Evolutionary conservation across 2,797 vertebrate species (phyloP), one percentile per base, ranked within the genome.

Genomic region (Vultur gryphus): DNA sequence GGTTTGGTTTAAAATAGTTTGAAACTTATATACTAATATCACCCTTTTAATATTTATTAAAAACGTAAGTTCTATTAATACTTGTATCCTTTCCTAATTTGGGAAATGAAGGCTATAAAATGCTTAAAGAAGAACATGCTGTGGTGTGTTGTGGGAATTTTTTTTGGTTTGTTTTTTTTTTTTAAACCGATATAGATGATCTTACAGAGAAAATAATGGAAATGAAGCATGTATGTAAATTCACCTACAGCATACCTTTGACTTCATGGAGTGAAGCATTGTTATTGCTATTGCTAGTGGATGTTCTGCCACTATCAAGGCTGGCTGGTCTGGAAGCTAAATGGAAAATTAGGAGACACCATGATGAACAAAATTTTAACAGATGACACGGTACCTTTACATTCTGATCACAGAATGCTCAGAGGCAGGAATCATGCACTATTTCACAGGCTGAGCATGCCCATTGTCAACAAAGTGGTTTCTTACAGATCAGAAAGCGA

Each of bases 201-300:
- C 51, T 90, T n/a, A 88, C 33, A 83, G 90, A 81, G 66, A 33
- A 70, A 90, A 90, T 61, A 71, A 83, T 29, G 77, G 84, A 95
- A 95, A 95, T 55, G 85, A 91, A 97, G 83, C 80, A 91, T 2
- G 26, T 77, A 72, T 95, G 82, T 67, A 94, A 97, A 87, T 97
- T 93, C 87, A 78, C 97, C 96, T 96, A 97, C 96, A 98, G 98
- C 98, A 91, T 99, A 99, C 99, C 99, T 99, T 99, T 99, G 97
- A 98, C 98, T 99, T 99, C 99, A 98, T 99, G 97, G 97, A 99
- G 98, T 97, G 99, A 99, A 96, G 98, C 98, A 98, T 99, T 99
- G 98, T 99, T 99, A 99, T 99, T 99, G 98, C 99, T 99, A 99
- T 99, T 99, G 98, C 98, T 99, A 99, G 99, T 98, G 98, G 98